Evolutionary conservation across 2,888 invertebrate species (phyloP).

Genomic region (Crematogaster levior): DNA sequence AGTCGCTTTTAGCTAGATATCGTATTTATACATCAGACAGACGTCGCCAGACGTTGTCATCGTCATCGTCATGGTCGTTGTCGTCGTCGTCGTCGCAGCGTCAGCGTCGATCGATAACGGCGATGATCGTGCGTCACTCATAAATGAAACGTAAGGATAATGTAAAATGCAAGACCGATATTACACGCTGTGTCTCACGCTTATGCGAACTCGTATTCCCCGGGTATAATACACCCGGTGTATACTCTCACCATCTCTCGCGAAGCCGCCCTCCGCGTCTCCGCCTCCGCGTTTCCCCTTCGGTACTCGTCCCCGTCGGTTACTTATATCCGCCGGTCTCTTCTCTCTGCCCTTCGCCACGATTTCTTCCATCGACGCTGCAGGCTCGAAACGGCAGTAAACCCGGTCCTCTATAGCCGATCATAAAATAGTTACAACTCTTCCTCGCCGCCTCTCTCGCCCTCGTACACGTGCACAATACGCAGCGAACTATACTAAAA

Average conservation of each 20-base stretch:
- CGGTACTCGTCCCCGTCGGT: neutral
- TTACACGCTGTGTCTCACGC: conserved; percentile 55
- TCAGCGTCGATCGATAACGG: conserved; percentile 44
- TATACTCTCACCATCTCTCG: conserved; percentile 24
- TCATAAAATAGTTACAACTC: conserved; percentile 69
- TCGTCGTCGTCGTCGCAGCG: neutral
- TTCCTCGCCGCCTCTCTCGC: conserved; percentile 20
- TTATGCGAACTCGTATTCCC: conserved; percentile 53
- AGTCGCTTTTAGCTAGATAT: conserved; percentile 30
- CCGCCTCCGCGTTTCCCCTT: conserved; percentile 26
- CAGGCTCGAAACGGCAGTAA: conserved; percentile 61
- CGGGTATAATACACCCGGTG: conserved; percentile 14
- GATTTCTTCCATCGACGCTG: conserved; percentile 48
- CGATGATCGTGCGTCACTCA: conserved; percentile 34
- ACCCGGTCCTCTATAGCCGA: conserved; percentile 53
- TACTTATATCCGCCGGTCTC: conserved; percentile 29
- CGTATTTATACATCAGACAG: conserved; percentile 36
- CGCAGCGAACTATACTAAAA: neutral
- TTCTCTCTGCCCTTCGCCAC: conserved; percentile 46
- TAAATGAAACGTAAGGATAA: conserved; percentile 52
- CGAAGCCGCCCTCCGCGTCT: neutral
- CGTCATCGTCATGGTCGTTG: neutral
- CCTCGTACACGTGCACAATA: neutral
- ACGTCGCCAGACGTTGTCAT: conserved; percentile 18
- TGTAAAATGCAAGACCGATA: conserved; percentile 48